Conservation (phyloP, 2,797 vertebrate genomes). For the Urocyon cinereoargenteus region DNA sequence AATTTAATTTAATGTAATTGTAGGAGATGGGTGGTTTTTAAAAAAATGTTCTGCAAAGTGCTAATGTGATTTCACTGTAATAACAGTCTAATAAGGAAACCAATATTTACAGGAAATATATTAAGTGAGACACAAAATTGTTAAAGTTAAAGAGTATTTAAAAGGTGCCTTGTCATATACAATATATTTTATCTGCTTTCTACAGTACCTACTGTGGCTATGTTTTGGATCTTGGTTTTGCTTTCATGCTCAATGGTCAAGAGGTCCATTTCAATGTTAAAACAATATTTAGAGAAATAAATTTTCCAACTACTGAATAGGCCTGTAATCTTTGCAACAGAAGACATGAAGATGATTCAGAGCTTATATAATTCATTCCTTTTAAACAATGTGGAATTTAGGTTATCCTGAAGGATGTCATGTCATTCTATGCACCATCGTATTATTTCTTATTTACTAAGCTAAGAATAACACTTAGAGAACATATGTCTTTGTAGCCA, state of each 20-base stretch:
- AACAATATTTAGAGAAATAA: neutral
- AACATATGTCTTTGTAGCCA: neutral
- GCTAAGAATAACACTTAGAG: neutral
- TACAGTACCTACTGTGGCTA: neutral
- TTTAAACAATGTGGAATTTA: neutral
- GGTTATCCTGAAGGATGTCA: neutral
- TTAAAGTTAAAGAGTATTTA: conserved; percentile 58
- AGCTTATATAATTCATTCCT: neutral
- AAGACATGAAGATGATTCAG: neutral
- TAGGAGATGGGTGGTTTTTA: conserved; percentile 49
- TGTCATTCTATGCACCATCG: neutral
- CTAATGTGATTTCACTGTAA: conserved; percentile 66
- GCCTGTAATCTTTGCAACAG: neutral
- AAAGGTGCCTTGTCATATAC: conserved; percentile 63
- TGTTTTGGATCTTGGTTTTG: neutral
- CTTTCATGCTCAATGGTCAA: neutral
- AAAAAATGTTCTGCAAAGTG: conserved; percentile 45
- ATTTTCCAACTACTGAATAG: neutral
- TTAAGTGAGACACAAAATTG: conserved; percentile 67
- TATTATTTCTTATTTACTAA: neutral
- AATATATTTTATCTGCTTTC: conserved; percentile 70
- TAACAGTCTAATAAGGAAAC: conserved; percentile 69
- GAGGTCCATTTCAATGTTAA: neutral
- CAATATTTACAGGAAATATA: conserved; percentile 72
- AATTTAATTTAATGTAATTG: conserved; percentile 70